Percentiles rank a stretch among this genome's conserved stretches.
Evolutionary conservation across 2,888 invertebrate genomes (phyloP).

Genomic region (Orchestes rusci): DNA sequence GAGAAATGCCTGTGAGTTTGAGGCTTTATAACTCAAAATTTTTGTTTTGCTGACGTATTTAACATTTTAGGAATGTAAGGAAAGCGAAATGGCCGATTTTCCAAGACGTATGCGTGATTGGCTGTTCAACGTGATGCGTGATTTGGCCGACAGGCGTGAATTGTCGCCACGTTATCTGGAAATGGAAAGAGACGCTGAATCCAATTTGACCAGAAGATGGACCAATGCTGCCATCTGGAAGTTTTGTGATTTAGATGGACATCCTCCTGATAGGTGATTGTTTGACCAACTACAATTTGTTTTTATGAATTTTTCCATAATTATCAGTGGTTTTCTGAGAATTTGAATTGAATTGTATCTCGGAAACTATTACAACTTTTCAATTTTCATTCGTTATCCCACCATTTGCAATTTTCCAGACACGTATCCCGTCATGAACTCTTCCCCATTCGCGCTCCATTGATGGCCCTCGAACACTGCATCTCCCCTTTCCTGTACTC

Average conservation of each 20-base stretch:
- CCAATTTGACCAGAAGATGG: constrained; percentile 76
- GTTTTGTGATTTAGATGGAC: constrained; percentile 93
- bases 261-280: constrained; percentile 75
- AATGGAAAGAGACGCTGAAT: constrained; percentile 86
- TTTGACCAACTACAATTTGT: not conserved
- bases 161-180: constrained; percentile 73
- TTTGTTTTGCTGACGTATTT: not conserved
- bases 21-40: not conserved
- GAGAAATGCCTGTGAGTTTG: constrained; percentile 62
- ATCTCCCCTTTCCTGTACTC: constrained; percentile 91
- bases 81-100: constrained; percentile 88
- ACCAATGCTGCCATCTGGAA: constrained; percentile 96
- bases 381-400: too few relatives aligned
- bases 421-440: constrained; percentile 88
- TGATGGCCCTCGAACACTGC: constrained; percentile 95
- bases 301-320: not conserved
- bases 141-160: constrained; percentile 83
- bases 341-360: too few relatives aligned
- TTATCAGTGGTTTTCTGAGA: too few relatives aligned
- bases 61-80: constrained; percentile 58
- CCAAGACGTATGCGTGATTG: constrained; percentile 96
- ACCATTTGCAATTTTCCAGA: constrained; percentile 40
- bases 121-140: constrained; percentile 96
- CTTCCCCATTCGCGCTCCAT: constrained; percentile 90
- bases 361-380: too few relatives aligned